Evolutionary conservation across 2,888 invertebrate genomes (phyloP).

Genomic region (Luperina nickerlii): DNA sequence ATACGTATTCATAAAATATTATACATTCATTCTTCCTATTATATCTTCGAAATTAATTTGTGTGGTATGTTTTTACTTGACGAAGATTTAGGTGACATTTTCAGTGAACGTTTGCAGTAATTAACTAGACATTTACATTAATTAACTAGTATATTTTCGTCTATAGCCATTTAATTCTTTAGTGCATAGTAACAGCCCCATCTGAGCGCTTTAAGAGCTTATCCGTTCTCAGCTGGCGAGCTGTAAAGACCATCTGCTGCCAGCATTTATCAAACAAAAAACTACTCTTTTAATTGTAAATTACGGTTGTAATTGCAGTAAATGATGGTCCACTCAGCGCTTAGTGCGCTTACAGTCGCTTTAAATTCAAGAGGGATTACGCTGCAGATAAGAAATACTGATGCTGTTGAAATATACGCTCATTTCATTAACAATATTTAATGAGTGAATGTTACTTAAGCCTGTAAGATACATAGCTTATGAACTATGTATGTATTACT

Average conservation of each 20-base stretch:
- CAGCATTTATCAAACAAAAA: slow-evolving; percentile 67
- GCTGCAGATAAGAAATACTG: slow-evolving; percentile 32
- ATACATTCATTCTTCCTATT: not conserved
- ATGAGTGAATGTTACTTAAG: slow-evolving; percentile 3
- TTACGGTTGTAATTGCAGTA: slow-evolving; percentile 66
- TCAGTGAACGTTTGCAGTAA: not conserved
- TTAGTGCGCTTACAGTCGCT: slow-evolving; percentile 49
- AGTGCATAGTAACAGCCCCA: slow-evolving; percentile 46
- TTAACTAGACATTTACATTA: too few species aligned
- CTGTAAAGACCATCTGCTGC: slow-evolving; percentile 68
- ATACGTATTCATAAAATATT: slow-evolving; percentile 20
- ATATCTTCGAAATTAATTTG: slow-evolving; percentile 33
- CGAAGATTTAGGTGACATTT: slow-evolving; percentile 15
- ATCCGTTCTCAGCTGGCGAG: slow-evolving; percentile 58
- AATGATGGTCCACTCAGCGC: slow-evolving; percentile 49
- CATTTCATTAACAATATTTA: slow-evolving; percentile 23
- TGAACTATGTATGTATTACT: not conserved
- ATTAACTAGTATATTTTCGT: slow-evolving; percentile 9
- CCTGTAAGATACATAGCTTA: slow-evolving; percentile 3
- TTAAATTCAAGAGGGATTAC: slow-evolving; percentile 45
- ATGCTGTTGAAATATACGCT: slow-evolving; percentile 10
- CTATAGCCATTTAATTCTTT: slow-evolving; percentile 43
- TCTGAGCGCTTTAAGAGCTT: slow-evolving; percentile 64
- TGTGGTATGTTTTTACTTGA: not conserved
- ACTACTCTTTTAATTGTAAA: slow-evolving; percentile 65